These are phyloP conservation scores for Sebastes fasciatus DNA, from an alignment of 2,113 vertebrate genomes.

Conservation along the genomic window DNA sequence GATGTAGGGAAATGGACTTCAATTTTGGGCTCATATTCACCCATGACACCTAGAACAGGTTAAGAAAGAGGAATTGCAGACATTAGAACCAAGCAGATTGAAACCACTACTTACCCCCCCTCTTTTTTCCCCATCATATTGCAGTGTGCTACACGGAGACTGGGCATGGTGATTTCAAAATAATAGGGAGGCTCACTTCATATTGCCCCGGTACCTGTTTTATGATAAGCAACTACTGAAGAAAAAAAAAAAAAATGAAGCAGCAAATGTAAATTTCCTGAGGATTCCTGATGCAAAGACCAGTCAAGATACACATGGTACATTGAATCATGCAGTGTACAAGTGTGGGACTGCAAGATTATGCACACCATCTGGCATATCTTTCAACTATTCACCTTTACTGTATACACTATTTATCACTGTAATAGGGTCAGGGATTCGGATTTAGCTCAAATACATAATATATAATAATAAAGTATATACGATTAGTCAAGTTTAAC, in stretches of 20 bases:
- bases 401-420: conserved; percentile 10
- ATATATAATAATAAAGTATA: neutral
- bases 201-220: neutral
- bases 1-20: conserved; percentile 95
- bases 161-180: conserved; percentile 10
- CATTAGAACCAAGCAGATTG: conserved; percentile 42
- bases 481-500: neutral
- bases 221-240: conserved; percentile 17
- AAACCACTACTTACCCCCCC: conserved; percentile 24
- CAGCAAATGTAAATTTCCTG: conserved; percentile 20
- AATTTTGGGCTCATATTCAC: conserved; percentile 99
- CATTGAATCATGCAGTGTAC: conserved; percentile 39
- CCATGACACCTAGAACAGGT: conserved; percentile 92
- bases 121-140: neutral
- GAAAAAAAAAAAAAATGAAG: neutral
- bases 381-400: conserved; percentile 32
- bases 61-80: conserved; percentile 62
- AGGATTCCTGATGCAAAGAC: conserved; percentile 14
- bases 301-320: conserved; percentile 13
- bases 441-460: conserved; percentile 7
- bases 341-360: conserved; percentile 45
- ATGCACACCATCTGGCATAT: conserved; percentile 53
- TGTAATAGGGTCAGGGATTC: neutral
- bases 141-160: conserved; percentile 17
- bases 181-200: neutral